A percentile compares a stretch with the other conserved stretches of the same genome.
phyloP scores from a whole-genome alignment of 2,797 vertebrate genomes.

The Balearica regulorum region DNA sequence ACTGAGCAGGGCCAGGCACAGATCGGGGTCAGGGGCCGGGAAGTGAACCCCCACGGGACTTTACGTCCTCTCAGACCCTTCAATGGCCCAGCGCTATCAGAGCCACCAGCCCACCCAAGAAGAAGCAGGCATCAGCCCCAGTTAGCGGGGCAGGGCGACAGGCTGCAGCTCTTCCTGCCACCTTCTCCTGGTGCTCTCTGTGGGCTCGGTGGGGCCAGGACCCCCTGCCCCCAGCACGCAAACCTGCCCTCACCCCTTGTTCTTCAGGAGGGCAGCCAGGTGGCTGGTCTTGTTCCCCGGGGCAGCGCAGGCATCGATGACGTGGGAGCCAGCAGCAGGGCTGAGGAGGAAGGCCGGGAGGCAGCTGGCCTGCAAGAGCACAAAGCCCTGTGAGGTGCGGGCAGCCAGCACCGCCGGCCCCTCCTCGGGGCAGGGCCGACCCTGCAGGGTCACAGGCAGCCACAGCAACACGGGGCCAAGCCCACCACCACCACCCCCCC shows the following conservation, averaged over 20 bases:
- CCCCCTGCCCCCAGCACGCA: neutral
- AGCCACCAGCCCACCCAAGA: no score
- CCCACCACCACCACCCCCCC: neutral
- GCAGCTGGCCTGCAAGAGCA: constrained; percentile 84
- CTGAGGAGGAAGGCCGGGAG: constrained; percentile 88
- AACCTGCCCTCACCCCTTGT: constrained; percentile 81
- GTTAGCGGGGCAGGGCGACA: neutral
- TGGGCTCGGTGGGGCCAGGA: accelerated
- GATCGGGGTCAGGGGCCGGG: neutral
- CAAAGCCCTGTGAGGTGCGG: accelerated
- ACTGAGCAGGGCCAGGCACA: neutral
- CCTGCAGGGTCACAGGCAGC: neutral
- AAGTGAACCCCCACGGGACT: accelerated
- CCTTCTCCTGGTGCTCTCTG: neutral
- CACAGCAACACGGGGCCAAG: neutral
- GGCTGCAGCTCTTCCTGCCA: neutral
- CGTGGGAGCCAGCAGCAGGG: constrained; percentile 76
- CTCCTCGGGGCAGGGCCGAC: accelerated
- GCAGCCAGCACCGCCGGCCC: neutral
- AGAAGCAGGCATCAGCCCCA: neutral
- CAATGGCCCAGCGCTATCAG: neutral
- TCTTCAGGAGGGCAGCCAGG: constrained; percentile 88
- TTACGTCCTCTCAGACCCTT: neutral
- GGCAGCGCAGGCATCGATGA: constrained; percentile 92
- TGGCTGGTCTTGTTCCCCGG: constrained; percentile 97